Conservation (phyloP, 2,797 vertebrate species). For the Gephyroberyx darwinii region DNA sequence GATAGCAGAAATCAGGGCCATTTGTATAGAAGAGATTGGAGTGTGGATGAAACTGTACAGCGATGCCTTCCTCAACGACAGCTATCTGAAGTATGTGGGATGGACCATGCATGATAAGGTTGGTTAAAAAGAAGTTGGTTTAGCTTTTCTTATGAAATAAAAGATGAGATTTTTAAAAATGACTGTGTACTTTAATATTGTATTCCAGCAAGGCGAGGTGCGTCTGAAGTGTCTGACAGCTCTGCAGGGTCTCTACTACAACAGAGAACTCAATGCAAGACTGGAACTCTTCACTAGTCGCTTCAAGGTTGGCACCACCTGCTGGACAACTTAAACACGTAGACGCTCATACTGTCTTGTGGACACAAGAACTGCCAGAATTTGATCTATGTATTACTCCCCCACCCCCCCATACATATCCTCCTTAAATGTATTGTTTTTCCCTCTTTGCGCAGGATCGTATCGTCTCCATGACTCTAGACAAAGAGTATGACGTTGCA, state of each 20-base stretch:
- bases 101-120: conserved; percentile 99
- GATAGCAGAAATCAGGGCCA: conserved; percentile 96
- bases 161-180: neutral
- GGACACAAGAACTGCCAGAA: neutral
- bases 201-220: conserved; percentile 95
- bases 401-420: too few species aligned
- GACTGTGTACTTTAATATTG: neutral
- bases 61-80: conserved; percentile 97
- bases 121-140: conserved; percentile 34
- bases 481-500: conserved; percentile 99
- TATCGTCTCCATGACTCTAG: conserved; percentile 99
- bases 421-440: neutral
- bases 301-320: conserved; percentile 91
- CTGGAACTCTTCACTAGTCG: conserved; percentile 99
- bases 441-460: conserved; percentile 86
- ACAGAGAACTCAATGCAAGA: conserved; percentile 97
- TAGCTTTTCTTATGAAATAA: neutral
- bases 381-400: neutral
- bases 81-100: conserved; percentile 97
- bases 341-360: neutral
- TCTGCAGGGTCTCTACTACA: conserved; percentile 98
- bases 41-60: conserved; percentile 99
- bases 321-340: conserved; percentile 60
- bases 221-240: conserved; percentile 98
- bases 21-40: conserved; percentile 97